Conservation (phyloP, 2,888 invertebrate species). For the Pandemis corylana region DNA sequence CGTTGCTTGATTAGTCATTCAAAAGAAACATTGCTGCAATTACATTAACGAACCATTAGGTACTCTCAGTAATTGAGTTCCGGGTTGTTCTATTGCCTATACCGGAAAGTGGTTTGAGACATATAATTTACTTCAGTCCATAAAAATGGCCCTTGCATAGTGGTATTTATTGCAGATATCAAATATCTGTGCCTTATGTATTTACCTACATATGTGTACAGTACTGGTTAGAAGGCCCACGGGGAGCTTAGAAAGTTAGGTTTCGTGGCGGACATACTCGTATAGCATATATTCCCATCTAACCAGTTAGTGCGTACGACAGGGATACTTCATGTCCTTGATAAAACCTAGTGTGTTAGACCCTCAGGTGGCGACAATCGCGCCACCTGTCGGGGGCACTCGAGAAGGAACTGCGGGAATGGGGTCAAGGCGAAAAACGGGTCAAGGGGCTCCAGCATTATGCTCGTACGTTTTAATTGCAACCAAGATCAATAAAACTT, state of each 20-base stretch:
- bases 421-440: slow-evolving; percentile 65
- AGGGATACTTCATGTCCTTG: neutral
- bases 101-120: neutral
- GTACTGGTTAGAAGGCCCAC: too few relatives aligned
- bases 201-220: neutral
- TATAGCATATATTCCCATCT: too few relatives aligned
- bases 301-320: neutral
- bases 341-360: neutral
- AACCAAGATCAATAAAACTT: slow-evolving; percentile 53
- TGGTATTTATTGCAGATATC: neutral
- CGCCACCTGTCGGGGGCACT: slow-evolving; percentile 42
- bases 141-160: slow-evolving; percentile 9
- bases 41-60: slow-evolving; percentile 4
- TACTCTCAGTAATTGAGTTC: neutral
- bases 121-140: neutral
- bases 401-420: slow-evolving; percentile 50
- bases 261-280: too few relatives aligned
- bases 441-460: slow-evolving; percentile 59
- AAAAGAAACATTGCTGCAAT: neutral
- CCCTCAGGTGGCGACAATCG: slow-evolving; percentile 32
- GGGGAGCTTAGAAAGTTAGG: too few relatives aligned
- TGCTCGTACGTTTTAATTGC: slow-evolving; percentile 47
- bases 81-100: neutral
- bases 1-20: neutral
- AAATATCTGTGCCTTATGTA: neutral